A percentile compares a stretch with the other conserved stretches of the same genome.
These are phyloP conservation scores for Caenorhabditis sp. DNA, from an alignment of 2,888 invertebrate genomes.

Conservation along the genomic window DNA sequence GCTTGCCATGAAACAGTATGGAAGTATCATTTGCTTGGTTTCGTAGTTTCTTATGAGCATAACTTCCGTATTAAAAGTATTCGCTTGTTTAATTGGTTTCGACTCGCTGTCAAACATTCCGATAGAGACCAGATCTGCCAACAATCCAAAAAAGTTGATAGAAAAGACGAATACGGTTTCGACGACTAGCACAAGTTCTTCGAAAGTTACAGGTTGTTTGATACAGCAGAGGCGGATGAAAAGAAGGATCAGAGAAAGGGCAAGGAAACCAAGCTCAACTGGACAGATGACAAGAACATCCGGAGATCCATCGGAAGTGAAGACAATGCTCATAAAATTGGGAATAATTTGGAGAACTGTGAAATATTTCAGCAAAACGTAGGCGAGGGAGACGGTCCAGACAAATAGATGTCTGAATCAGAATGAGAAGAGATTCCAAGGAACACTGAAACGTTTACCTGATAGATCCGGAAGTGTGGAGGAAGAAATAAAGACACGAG, in stretches of 20 bases:
- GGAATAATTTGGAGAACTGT: conserved; percentile 12
- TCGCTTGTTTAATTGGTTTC: not conserved
- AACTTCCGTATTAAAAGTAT: not conserved
- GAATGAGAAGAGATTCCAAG: not conserved
- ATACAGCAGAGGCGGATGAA: not conserved
- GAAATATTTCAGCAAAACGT: conserved; percentile 14
- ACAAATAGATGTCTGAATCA: conserved; percentile 20
- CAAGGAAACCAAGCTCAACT: not conserved
- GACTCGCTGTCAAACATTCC: not conserved
- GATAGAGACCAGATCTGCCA: conserved; percentile 2
- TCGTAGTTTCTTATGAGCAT: conserved; percentile 28
- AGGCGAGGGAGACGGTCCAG: conserved; percentile 10
- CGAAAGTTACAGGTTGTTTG: not conserved
- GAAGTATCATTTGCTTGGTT: conserved; percentile 12
- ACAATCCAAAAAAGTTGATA: conserved; percentile 6
- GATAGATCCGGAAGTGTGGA: not conserved
- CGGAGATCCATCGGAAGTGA: not conserved
- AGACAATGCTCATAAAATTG: conserved; percentile 20
- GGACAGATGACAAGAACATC: conserved; percentile 15
- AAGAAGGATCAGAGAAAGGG: not conserved
- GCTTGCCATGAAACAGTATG: conserved; percentile 17
- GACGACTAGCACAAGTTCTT: not conserved
- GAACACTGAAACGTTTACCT: not conserved
- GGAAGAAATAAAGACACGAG: not conserved
- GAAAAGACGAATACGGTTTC: not conserved